Evolutionary conservation across 2,888 invertebrate species (phyloP).

Genomic region (Tinea trinotella): DNA sequence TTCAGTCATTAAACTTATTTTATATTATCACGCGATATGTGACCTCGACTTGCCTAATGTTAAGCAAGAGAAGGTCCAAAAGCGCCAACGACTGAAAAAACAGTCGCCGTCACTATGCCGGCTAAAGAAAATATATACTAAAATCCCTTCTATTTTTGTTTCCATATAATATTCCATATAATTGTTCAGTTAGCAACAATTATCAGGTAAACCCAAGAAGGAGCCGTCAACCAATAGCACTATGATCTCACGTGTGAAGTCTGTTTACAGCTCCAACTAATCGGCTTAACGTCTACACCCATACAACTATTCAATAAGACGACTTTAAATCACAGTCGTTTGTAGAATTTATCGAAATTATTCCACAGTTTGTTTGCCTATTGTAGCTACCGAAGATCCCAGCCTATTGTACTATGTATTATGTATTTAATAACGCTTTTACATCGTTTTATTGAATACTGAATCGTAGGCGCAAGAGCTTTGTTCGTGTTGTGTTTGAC

Average conservation of each 20-base stretch:
- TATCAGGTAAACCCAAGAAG: not conserved
- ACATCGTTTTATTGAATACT: not conserved
- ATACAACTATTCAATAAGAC: slow-evolving; percentile 38
- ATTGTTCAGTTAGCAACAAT: not conserved
- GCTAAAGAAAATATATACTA: too few relatives aligned
- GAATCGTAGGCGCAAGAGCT: not conserved
- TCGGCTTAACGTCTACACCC: slow-evolving; percentile 54
- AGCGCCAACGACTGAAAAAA: too few relatives aligned
- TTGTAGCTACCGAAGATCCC: slow-evolving; percentile 57
- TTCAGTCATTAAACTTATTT: too few relatives aligned
- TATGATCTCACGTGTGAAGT: slow-evolving; percentile 12
- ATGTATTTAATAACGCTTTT: slow-evolving; percentile 63
- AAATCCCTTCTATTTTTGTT: too few relatives aligned
- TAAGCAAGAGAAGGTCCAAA: too few relatives aligned
- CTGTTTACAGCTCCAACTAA: slow-evolving; percentile 59
- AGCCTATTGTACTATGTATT: slow-evolving; percentile 52
- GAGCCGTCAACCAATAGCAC: not conserved
- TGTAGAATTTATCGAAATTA: slow-evolving; percentile 65
- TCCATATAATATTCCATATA: too few relatives aligned
- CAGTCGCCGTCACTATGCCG: too few relatives aligned
- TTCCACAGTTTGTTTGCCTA: slow-evolving; percentile 65
- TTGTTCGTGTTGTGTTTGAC: not conserved
- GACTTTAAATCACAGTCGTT: slow-evolving; percentile 56
- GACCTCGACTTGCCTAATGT: too few relatives aligned
- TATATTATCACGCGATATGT: too few relatives aligned